Evolutionary conservation across 2,113 vertebrate genomes (phyloP).

Genomic region (Sturnus vulgaris): DNA sequence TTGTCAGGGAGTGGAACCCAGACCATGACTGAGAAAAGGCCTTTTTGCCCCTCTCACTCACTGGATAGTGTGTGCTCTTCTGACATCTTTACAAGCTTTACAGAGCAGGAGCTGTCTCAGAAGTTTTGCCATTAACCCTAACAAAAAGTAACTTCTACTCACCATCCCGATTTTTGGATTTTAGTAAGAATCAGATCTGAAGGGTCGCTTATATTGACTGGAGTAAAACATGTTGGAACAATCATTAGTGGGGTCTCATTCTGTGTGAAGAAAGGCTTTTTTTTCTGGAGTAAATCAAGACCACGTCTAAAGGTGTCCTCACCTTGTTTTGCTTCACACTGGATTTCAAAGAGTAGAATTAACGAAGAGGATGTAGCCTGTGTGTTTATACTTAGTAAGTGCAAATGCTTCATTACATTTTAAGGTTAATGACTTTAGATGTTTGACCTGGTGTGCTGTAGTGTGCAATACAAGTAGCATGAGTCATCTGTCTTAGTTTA

Average conservation of each 20-base stretch:
- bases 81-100: not conserved
- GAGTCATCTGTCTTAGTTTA: not conserved
- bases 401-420: not conserved
- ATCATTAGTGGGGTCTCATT: not conserved
- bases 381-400: not conserved
- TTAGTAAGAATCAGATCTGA: not conserved
- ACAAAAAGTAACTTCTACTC: not conserved
- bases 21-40: not conserved
- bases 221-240: not conserved
- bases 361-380: not conserved
- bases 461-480: not conserved
- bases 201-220: not conserved
- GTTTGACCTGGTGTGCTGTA: not conserved
- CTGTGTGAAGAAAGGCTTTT: not conserved
- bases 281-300: not conserved
- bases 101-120: not conserved
- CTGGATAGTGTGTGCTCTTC: not conserved
- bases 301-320: fast-evolving
- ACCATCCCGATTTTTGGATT: not conserved
- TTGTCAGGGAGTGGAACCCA: not conserved
- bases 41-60: not conserved
- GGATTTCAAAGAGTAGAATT: not conserved
- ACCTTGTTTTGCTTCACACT: not conserved
- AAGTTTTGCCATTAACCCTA: not conserved
- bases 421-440: not conserved